Conservation (phyloP, 2,797 vertebrate species). For the Loriculus beryllinus region DNA sequence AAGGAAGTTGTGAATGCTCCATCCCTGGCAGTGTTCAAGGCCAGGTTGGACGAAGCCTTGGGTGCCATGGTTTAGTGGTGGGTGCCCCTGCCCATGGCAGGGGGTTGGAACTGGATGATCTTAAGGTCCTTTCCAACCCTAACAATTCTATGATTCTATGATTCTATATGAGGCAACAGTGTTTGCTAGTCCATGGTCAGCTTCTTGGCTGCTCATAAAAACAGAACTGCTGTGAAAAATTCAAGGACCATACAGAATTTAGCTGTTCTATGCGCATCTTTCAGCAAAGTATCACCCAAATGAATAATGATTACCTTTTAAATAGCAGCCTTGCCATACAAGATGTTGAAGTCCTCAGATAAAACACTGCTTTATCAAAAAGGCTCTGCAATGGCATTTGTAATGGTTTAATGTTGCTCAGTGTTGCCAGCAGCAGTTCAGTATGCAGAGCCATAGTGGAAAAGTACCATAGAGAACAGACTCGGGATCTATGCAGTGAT, state of each 20-base stretch:
- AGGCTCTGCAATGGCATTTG: neutral
- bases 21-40: too few relatives aligned
- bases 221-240: neutral
- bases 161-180: rapidly evolving
- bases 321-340: neutral
- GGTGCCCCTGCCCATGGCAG: too few relatives aligned
- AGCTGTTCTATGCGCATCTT: neutral
- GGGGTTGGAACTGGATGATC: too few relatives aligned
- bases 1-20: too few relatives aligned
- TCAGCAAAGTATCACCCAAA: neutral
- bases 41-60: too few relatives aligned
- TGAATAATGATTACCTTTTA: neutral
- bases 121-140: too few relatives aligned
- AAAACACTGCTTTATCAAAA: neutral
- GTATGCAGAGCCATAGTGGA: neutral
- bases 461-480: neutral
- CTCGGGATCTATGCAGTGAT: neutral
- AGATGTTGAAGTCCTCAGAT: neutral
- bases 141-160: too few relatives aligned
- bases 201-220: neutral
- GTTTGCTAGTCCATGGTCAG: rapidly evolving
- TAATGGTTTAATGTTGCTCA: neutral
- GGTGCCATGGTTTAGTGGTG: too few relatives aligned
- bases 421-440: neutral
- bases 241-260: neutral